Percentiles rank a stretch among this genome's conserved stretches.
Evolutionary conservation across 92 coral and sea anemone species (phyloP).

Genomic region (Parazoanthus darwini): DNA sequence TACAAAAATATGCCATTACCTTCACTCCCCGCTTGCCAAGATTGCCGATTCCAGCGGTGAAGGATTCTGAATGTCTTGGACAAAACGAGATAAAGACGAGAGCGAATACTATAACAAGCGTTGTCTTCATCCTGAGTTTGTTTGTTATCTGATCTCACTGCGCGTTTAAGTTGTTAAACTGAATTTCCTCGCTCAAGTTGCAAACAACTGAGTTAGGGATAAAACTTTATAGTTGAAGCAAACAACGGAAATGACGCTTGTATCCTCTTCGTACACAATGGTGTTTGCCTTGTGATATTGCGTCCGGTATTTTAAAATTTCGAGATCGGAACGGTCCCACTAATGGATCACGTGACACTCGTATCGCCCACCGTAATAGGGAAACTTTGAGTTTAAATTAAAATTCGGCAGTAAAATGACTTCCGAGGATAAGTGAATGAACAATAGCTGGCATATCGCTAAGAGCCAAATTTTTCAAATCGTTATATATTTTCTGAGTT

Average conservation of each 20-base stretch:
- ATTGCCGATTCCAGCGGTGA: slow-evolving; percentile 43
- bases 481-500: background rate
- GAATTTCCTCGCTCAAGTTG: slow-evolving; percentile 25
- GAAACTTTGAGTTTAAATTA: slow-evolving; percentile 26
- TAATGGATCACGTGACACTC: background rate
- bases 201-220: slow-evolving; percentile 4
- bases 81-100: slow-evolving; percentile 15
- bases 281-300: slow-evolving; percentile 26
- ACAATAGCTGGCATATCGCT: slow-evolving; percentile 15
- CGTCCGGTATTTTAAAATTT: slow-evolving; percentile 36
- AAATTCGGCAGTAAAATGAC: slow-evolving; percentile 20
- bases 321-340: background rate
- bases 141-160: background rate
- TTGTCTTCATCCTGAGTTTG: background rate
- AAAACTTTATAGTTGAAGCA: slow-evolving; percentile 8
- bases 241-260: slow-evolving; percentile 25
- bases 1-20: background rate
- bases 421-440: slow-evolving; percentile 36
- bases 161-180: background rate
- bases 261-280: slow-evolving; percentile 25
- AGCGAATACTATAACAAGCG: slow-evolving; percentile 1
- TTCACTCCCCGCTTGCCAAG: slow-evolving; percentile 31
- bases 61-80: slow-evolving; percentile 42
- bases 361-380: background rate
- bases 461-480: slow-evolving; percentile 21